Evolutionary conservation across 1,140 invertebrate species (phyloP), one percentile per base, ranked within the genome.

Genomic region (Trichonephila clavipes): DNA sequence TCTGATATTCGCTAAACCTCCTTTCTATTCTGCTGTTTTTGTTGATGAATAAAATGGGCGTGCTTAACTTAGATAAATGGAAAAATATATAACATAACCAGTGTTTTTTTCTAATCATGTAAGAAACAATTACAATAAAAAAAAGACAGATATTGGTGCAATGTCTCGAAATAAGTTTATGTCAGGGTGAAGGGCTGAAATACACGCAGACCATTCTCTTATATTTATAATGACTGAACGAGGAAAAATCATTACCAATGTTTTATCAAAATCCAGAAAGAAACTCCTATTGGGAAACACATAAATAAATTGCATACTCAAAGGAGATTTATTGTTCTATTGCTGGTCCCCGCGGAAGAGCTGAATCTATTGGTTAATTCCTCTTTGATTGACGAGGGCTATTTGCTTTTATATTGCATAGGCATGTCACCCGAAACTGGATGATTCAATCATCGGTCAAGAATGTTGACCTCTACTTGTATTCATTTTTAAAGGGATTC

Each of bases 341-440:
- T 69, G 66, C n/a, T 12, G 66, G 66, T 3, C 66, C 1, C 21
- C 4, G 34, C 34, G 34, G 4, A 40, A 40, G n/a, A 24, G 8
- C 24, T 14, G 8, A n/a, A 21, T 72, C 66, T 24, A 72, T 40
- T 72, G 66, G 66, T 72, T 72, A 72, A 72, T 72, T 72, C 66
- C 66, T 72, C 24, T 72, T 34, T 72, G 66, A 72, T 72, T 72
- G 66, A 72, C 66, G 66, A 72, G 21, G 24, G 66, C 66, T 72
- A 28, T 28, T 72, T 72, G 66, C 66, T 72, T 21, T 72, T 72
- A 24, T 72, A 72, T 72, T 28, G 66, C 66, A 72, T 28, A 14
- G 66, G 34, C 66, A 72, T 72, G 34, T 72, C 66, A 72, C 21
- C 66, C 66, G 66, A 72, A 4, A 40, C 2, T 72, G 21, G n/a